A percentile compares a stretch with the other conserved stretches of the same genome.
Conservation (phyloP, 1,140 invertebrate genomes). For the Bombus picipes region DNA sequence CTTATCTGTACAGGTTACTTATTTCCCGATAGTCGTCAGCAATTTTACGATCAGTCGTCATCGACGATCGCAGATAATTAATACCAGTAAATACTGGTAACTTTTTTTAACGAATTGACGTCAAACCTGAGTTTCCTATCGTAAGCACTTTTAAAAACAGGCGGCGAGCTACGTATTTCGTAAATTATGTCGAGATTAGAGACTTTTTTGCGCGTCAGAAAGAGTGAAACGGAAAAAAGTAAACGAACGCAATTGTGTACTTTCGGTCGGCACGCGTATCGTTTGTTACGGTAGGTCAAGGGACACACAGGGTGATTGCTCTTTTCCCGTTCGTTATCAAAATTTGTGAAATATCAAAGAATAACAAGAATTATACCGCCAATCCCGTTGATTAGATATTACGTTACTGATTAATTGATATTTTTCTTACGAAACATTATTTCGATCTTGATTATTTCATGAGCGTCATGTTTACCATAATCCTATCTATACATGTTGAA, state of each 20-base stretch:
- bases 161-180: not conserved
- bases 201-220: not conserved
- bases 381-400: not conserved
- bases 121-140: constrained; percentile 41
- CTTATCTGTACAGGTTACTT: not conserved
- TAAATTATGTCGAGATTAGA: not conserved
- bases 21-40: constrained; percentile 4
- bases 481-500: not conserved
- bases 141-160: constrained; percentile 29
- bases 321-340: not conserved
- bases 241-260: not conserved
- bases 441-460: not conserved
- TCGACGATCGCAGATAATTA: constrained; percentile 28
- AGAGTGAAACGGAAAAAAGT: not conserved
- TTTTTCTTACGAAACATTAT: too few species aligned
- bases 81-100: constrained; percentile 27
- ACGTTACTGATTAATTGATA: not conserved
- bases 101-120: constrained; percentile 58
- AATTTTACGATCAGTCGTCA: constrained; percentile 24
- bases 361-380: not conserved
- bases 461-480: not conserved
- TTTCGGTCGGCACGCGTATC: not conserved
- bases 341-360: not conserved
- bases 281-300: constrained; percentile 16
- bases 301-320: too few species aligned